Evolutionary conservation across 35 echinoderm and acorn worm species (phyloP).

Genomic region (Heliocidaris tuberculata): DNA sequence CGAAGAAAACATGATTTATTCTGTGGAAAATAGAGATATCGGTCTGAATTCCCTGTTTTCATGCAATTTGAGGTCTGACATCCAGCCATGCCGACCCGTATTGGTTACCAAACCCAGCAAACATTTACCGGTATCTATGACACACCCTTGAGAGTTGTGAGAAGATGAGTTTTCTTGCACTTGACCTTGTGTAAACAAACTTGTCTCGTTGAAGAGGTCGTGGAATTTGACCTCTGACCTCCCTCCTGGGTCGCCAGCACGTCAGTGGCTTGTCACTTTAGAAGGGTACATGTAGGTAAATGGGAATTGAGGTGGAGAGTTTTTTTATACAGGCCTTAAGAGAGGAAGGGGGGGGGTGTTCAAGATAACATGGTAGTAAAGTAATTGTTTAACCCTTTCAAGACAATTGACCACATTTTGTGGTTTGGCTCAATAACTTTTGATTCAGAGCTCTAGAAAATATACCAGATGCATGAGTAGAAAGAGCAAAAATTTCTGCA

Average conservation of each 20-base stretch:
- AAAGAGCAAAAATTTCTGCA: too few relatives aligned
- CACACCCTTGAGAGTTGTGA: not conserved
- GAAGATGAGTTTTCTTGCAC: slow-evolving; percentile 13
- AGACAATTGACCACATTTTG: too few relatives aligned
- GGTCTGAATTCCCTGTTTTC: not conserved
- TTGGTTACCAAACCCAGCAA: not conserved
- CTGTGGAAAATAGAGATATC: not conserved
- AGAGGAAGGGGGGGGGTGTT: not conserved
- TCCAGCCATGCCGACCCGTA: not conserved
- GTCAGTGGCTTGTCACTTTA: not conserved
- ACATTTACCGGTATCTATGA: not conserved
- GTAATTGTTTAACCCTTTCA: too few relatives aligned
- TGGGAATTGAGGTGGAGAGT: not conserved
- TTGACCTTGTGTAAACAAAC: slow-evolving; percentile 26
- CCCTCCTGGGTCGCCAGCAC: not conserved
- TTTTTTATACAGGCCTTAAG: not conserved
- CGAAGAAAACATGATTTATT: not conserved
- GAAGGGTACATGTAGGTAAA: not conserved
- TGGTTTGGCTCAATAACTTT: too few relatives aligned
- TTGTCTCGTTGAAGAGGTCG: not conserved
- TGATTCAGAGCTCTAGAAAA: too few relatives aligned
- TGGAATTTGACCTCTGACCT: slow-evolving; percentile 30
- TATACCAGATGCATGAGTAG: too few relatives aligned
- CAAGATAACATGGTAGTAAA: too few relatives aligned
- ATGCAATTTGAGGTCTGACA: not conserved